A percentile compares a stretch with the other conserved stretches of the same genome.
phyloP scores from a whole-genome alignment of 1,140 invertebrate species.

The Pentalonia nigronervosa region DNA sequence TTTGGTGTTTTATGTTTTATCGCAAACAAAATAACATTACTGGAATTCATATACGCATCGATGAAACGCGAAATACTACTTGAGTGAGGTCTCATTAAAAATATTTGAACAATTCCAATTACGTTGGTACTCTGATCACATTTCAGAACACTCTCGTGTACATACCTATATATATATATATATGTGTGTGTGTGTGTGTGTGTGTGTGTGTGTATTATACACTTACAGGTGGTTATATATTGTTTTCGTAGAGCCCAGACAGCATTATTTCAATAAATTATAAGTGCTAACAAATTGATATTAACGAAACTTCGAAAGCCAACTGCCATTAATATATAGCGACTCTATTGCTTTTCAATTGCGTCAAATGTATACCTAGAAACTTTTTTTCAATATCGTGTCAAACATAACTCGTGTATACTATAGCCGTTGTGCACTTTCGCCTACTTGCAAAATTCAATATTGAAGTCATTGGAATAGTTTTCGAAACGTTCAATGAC shows the following conservation, averaged over 20 bases:
- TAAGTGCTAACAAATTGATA: neutral
- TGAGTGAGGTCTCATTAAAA: neutral
- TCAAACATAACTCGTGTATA: slow-evolving; percentile 11
- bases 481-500: slow-evolving; percentile 26
- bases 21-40: neutral
- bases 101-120: neutral
- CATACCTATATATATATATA: neutral
- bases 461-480: slow-evolving; percentile 43
- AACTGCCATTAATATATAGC: slow-evolving; percentile 18
- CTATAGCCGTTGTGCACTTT: neutral
- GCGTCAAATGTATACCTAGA: slow-evolving; percentile 12
- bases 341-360: neutral
- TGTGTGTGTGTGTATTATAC: neutral
- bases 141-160: neutral
- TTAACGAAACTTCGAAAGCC: neutral
- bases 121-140: neutral
- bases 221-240: neutral
- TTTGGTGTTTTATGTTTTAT: neutral
- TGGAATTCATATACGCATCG: neutral
- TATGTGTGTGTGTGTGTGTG: neutral
- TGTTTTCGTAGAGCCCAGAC: neutral
- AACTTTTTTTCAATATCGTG: slow-evolving; percentile 43
- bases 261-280: neutral
- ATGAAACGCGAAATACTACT: neutral
- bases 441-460: neutral